Evolutionary conservation across 2,113 vertebrate genomes (phyloP).

Genomic region (Perca schrenkii): DNA sequence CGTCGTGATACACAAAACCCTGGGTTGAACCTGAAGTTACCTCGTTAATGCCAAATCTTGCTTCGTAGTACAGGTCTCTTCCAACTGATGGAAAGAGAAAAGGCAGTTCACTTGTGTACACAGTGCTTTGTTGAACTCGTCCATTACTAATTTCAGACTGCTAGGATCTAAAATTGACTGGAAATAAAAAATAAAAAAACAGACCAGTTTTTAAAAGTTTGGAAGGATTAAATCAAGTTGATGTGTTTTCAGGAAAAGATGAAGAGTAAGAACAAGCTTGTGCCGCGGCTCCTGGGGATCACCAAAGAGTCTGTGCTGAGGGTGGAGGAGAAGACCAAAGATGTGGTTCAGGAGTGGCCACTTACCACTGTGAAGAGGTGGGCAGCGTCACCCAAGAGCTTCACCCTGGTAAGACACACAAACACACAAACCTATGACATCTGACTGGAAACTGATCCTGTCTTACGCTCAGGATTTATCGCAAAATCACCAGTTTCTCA

Average conservation of each 20-base stretch:
- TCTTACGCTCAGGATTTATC: neutral
- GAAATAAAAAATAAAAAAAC: neutral
- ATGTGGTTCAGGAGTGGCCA: slow-evolving; percentile 98
- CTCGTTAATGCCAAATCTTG: too few relatives aligned
- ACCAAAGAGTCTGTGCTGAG: slow-evolving; percentile 99
- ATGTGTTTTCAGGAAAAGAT: slow-evolving; percentile 91
- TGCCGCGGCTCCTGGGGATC: slow-evolving; percentile 94
- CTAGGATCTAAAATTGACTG: neutral
- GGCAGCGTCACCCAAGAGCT: slow-evolving; percentile 99
- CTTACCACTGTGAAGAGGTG: slow-evolving; percentile 99
- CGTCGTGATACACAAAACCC: too few relatives aligned
- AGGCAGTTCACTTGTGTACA: neutral
- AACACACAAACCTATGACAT: too few relatives aligned
- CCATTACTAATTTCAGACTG: neutral
- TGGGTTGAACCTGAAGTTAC: too few relatives aligned
- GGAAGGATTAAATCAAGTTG: neutral
- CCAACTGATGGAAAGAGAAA: neutral
- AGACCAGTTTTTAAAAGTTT: neutral
- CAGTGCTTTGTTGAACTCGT: neutral
- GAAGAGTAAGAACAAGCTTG: slow-evolving; percentile 99
- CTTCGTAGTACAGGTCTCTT: neutral
- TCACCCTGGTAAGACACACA: slow-evolving; percentile 91
- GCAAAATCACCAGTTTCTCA: neutral
- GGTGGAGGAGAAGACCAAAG: slow-evolving; percentile 98
- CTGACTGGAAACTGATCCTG: neutral